These are phyloP conservation scores for Maccullochella peelii DNA, from an alignment of 2,113 vertebrate species.

Conservation along the genomic window DNA sequence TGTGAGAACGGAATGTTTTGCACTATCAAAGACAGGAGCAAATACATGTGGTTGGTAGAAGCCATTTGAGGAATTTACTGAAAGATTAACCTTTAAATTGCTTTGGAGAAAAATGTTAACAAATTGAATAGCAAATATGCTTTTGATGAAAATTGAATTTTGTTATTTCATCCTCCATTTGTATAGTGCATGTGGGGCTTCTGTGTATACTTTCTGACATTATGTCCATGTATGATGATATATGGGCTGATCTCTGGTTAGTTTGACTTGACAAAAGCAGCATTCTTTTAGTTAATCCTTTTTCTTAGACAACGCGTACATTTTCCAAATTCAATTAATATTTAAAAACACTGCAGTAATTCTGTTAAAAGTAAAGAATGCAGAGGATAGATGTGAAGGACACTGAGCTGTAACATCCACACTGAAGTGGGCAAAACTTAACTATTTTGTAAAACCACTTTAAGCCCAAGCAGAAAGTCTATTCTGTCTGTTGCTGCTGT, in stretches of 20 bases:
- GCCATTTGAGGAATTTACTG: too few species aligned
- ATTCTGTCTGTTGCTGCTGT: background rate
- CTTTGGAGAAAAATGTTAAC: background rate
- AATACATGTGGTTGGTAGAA: background rate
- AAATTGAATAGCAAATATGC: background rate
- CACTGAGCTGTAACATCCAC: background rate
- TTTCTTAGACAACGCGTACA: background rate
- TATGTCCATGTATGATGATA: background rate
- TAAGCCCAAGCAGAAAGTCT: background rate
- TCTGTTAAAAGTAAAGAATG: background rate
- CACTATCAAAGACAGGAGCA: background rate
- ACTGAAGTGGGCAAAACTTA: background rate
- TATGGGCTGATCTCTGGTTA: background rate
- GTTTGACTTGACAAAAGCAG: background rate
- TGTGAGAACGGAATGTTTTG: background rate
- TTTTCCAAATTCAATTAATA: background rate
- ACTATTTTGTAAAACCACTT: background rate
- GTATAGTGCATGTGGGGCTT: background rate
- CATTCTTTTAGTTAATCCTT: background rate
- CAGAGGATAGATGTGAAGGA: background rate
- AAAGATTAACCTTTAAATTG: slow-evolving; percentile 10
- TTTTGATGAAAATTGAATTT: background rate
- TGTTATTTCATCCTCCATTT: background rate
- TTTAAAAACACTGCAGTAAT: background rate
- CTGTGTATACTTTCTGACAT: background rate